A percentile compares a stretch with the other conserved stretches of the same genome.
Evolutionary conservation across 2,888 invertebrate species (phyloP).

Genomic region (Polydrusus tereticollis): DNA sequence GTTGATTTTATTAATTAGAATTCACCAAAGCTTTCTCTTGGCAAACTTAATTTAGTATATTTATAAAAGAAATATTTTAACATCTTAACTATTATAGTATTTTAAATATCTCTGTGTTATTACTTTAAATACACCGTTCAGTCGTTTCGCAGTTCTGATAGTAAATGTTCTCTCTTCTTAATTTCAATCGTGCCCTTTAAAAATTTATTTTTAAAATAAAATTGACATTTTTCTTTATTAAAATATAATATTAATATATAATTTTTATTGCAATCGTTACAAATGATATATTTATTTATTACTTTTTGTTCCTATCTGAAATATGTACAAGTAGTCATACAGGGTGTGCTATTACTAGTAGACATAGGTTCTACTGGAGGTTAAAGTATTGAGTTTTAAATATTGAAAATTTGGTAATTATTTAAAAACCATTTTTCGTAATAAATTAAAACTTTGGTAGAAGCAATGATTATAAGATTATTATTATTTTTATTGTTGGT

Average conservation of each 20-base stretch:
- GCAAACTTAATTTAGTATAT: too few species aligned
- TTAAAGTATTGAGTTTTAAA: too few species aligned
- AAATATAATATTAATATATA: slow-evolving; percentile 34
- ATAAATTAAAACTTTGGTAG: too few species aligned
- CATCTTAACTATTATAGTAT: too few species aligned
- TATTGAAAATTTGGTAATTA: too few species aligned
- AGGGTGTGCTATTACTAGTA: too few species aligned
- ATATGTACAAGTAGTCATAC: slow-evolving; percentile 33
- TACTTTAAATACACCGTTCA: neutral
- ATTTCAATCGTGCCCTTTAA: neutral
- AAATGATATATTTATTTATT: slow-evolving; percentile 57
- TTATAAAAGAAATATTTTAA: too few species aligned
- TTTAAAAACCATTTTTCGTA: too few species aligned
- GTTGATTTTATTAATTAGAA: neutral
- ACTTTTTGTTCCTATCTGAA: slow-evolving; percentile 31
- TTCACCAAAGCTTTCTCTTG: too few species aligned
- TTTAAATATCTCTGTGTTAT: neutral
- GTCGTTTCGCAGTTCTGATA: neutral
- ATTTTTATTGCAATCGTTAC: slow-evolving; percentile 60
- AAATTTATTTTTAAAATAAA: neutral
- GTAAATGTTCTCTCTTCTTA: neutral
- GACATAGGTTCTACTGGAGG: too few species aligned
- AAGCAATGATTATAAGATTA: too few species aligned
- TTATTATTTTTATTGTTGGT: too few species aligned
- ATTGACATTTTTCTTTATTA: neutral